Evolutionary conservation across 2,888 invertebrate species (phyloP), one percentile per base, ranked within the genome.

Genomic region (Matsumyia berberina): DNA sequence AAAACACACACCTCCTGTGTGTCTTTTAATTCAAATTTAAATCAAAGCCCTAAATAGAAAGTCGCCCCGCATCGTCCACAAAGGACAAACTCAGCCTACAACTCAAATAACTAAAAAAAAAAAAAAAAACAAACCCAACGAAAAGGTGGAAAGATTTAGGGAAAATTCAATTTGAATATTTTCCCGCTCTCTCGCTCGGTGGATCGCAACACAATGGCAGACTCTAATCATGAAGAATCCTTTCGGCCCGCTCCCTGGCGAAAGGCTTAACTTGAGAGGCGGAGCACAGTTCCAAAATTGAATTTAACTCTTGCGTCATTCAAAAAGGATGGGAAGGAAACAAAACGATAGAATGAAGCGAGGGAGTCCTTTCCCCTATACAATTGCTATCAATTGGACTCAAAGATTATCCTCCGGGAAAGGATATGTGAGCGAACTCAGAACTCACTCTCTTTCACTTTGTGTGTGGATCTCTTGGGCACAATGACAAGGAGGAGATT

Each of bases 131-230:
- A 58, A 7, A 9, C 4, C 2, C 11, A 42, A 35, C 44, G 24
- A 31, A 62, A 35, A 55, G 35, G 66, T 73, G 66, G 62, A 74
- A 69, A 58, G 74, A 79, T 85, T 85, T 60, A 53, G 66, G 51
- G 37, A 58, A 79, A 83, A 80, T 80, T 80, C 74, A 85, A 85
- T 79, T 85, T 85, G 80, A 85, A 70, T 80, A 79, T 69, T 70
- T 74, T 85, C 60, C 11, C 29, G 29, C 29, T 62, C n/a, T n/a
- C n/a, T n/a, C n/a, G n/a, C 29, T 57, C 66, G 33, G 29, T 31
- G 7, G 60, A 55, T 19, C 35, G 55, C 15, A 51, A 79, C 69
- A 74, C 74, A 74, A 66, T 79, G 15, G 57, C 33, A 46, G 51
- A 51, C 31, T 73, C 79, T 79, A 74, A 79, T 79, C 79, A 44